phyloP scores from a whole-genome alignment of 1,140 invertebrate genomes.

The Drosophila rufa region DNA sequence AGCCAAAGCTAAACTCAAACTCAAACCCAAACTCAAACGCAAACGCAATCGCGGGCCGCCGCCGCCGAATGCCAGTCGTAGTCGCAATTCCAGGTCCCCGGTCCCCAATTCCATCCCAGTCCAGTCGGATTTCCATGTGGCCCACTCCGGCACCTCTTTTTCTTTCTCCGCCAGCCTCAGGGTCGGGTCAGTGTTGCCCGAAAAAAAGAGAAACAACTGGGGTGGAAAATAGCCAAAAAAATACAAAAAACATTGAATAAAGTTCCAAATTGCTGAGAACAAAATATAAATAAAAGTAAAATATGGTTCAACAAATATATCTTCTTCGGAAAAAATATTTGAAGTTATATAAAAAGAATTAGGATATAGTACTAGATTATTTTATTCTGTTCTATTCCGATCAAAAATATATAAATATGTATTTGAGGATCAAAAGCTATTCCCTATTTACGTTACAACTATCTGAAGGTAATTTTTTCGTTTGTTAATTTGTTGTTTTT shows the following conservation, averaged over 20 bases:
- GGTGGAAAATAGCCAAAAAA: background rate
- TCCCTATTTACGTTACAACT: too few relatives aligned
- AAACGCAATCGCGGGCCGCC: constrained; percentile 45
- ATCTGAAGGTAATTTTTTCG: too few relatives aligned
- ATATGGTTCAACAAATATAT: too few relatives aligned
- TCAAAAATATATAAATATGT: too few relatives aligned
- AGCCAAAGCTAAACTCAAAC: constrained; percentile 31
- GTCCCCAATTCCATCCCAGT: constrained; percentile 36
- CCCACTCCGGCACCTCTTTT: constrained; percentile 13
- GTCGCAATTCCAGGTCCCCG: constrained; percentile 32
- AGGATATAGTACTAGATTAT: too few relatives aligned
- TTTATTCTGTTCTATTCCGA: too few relatives aligned
- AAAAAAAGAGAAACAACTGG: background rate
- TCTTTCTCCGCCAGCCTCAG: constrained; percentile 25
- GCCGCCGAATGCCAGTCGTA: constrained; percentile 39
- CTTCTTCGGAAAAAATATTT: too few relatives aligned
- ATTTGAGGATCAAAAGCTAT: too few relatives aligned
- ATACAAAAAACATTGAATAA: too few relatives aligned
- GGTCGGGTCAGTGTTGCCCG: constrained; percentile 12
- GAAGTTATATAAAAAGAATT: too few relatives aligned
- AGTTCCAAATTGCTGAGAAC: background rate
- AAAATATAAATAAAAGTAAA: background rate
- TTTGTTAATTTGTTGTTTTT: too few relatives aligned
- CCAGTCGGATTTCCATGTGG: constrained; percentile 26
- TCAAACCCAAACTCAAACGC: background rate